phyloP scores from a whole-genome alignment of 2,113 vertebrate genomes.

The Morphnarchus princeps region DNA sequence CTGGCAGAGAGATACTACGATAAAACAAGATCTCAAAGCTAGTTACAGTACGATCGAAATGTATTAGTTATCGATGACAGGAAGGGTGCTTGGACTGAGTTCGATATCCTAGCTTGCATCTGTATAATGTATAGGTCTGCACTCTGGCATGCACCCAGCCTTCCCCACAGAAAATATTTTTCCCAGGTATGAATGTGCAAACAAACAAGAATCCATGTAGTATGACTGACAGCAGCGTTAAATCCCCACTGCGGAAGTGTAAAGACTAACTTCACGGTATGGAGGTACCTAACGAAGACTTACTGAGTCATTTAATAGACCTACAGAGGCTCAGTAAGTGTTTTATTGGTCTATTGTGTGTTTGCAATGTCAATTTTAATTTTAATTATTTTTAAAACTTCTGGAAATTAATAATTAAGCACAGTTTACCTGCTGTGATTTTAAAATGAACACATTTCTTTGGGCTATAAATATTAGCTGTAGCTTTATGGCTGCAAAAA shows the following conservation, averaged over 20 bases:
- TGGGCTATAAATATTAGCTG: background rate
- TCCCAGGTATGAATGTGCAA: background rate
- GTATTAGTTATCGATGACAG: background rate
- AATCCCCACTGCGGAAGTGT: background rate
- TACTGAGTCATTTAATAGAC: background rate
- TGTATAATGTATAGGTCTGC: accelerated
- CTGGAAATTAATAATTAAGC: background rate
- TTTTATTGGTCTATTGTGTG: background rate
- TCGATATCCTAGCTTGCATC: background rate
- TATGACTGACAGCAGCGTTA: background rate
- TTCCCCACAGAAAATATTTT: background rate
- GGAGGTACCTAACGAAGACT: background rate
- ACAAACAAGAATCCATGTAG: background rate
- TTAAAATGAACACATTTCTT: background rate
- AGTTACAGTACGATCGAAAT: background rate
- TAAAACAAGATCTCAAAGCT: background rate
- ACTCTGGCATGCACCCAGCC: background rate
- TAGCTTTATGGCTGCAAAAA: background rate
- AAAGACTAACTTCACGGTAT: background rate
- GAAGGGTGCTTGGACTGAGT: background rate
- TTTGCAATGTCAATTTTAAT: background rate
- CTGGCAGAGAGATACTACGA: background rate
- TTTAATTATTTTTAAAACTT: background rate
- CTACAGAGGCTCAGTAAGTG: background rate
- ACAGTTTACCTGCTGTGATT: background rate